Conservation (phyloP, 1,140 invertebrate species). For the Philotrypesis tridentata region DNA sequence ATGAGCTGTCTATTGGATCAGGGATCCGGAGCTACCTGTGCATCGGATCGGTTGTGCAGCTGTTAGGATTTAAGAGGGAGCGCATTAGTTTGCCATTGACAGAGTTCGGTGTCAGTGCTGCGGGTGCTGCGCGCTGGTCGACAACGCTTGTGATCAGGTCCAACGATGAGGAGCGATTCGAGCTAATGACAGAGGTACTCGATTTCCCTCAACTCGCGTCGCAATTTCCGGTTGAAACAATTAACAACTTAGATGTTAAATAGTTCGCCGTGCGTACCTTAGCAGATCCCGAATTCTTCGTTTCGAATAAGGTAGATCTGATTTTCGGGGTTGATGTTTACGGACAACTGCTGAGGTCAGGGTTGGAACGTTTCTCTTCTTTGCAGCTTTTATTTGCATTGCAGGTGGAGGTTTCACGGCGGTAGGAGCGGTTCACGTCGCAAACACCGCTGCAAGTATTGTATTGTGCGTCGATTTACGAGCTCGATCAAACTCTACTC, state of each 20-base stretch:
- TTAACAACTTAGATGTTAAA: not conserved
- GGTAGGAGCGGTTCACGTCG: not conserved
- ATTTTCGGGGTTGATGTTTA: conserved; percentile 44
- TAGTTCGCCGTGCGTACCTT: conserved; percentile 11
- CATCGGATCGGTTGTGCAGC: not conserved
- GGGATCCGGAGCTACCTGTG: not conserved
- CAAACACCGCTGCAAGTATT: not conserved
- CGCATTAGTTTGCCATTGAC: not conserved
- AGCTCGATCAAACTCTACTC: conserved; percentile 1
- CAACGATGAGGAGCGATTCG: not conserved
- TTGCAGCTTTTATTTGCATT: conserved; percentile 42
- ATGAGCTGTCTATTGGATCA: not conserved
- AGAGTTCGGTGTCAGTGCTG: not conserved
- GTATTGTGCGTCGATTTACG: not conserved
- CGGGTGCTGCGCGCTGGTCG: not conserved
- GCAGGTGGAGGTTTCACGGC: not conserved
- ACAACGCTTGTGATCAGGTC: not conserved
- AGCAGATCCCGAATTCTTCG: conserved; percentile 34
- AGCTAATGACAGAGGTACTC: not conserved
- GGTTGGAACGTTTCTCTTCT: not conserved
- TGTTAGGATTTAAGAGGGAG: not conserved
- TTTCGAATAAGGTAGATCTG: conserved; percentile 21
- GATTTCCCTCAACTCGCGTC: conserved; percentile 20
- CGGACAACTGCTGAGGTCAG: conserved; percentile 13
- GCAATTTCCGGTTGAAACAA: not conserved